Evolutionary conservation across 1,140 invertebrate species (phyloP).

Genomic region (Goniozus legneri): DNA sequence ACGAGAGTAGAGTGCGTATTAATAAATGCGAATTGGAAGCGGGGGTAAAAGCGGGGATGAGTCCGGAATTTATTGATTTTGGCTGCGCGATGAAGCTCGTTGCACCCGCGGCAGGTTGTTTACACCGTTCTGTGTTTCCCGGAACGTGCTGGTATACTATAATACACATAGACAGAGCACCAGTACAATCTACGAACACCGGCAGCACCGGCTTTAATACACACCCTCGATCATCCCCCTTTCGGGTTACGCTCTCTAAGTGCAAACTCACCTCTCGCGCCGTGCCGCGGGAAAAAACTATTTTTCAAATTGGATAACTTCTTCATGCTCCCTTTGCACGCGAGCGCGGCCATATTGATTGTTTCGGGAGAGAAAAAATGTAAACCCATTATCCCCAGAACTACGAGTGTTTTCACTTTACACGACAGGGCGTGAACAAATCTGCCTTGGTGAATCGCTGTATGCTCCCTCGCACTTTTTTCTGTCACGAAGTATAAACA

Average conservation of each 20-base stretch:
- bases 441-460: not conserved
- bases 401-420: not conserved
- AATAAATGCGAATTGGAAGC: too few relatives aligned
- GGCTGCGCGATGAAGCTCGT: slow-evolving; percentile 23
- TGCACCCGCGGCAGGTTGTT: slow-evolving; percentile 7
- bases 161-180: too few relatives aligned
- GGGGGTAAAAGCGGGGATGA: too few relatives aligned
- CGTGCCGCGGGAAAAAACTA: not conserved
- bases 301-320: not conserved
- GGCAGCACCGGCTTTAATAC: not conserved
- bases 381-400: not conserved
- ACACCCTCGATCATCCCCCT: not conserved
- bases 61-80: too few relatives aligned
- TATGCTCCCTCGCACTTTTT: not conserved
- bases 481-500: not conserved
- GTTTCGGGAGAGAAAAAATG: not conserved
- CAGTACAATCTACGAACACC: too few relatives aligned
- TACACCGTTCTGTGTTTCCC: too few relatives aligned
- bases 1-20: too few relatives aligned
- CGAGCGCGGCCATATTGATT: not conserved
- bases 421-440: not conserved
- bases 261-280: not conserved
- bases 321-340: not conserved
- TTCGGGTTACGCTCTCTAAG: not conserved
- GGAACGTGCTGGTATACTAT: too few relatives aligned